A percentile compares a stretch with the other conserved stretches of the same genome.
phyloP scores from a whole-genome alignment of 1,140 invertebrate species.

The Goniozus legneri region DNA sequence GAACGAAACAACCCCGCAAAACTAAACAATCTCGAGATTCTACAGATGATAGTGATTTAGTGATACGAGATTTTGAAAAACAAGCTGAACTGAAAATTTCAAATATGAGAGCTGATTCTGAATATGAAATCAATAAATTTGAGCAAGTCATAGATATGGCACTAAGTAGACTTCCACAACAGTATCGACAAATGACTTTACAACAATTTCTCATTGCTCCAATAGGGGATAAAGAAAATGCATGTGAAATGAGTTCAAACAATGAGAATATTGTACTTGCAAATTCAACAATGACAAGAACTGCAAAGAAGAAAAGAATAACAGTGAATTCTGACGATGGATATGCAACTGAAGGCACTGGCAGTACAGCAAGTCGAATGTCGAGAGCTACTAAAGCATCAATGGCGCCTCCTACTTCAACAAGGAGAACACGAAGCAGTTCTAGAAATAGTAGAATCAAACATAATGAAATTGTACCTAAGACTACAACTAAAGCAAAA shows the following conservation, averaged over 20 bases:
- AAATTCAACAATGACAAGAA: slow-evolving; percentile 7
- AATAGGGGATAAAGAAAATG: slow-evolving; percentile 25
- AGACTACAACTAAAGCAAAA: slow-evolving; percentile 14
- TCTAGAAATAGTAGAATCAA: slow-evolving; percentile 21
- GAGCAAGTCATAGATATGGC: slow-evolving; percentile 21
- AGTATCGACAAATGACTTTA: slow-evolving; percentile 32
- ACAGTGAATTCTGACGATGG: slow-evolving; percentile 34
- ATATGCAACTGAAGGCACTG: slow-evolving; percentile 28
- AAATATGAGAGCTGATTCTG: slow-evolving; percentile 30
- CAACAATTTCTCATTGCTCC: slow-evolving; percentile 21
- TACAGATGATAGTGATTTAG: slow-evolving; percentile 21
- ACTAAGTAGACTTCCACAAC: slow-evolving; percentile 25
- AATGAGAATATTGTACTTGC: neutral
- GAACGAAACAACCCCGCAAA: slow-evolving; percentile 32
- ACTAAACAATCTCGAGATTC: slow-evolving; percentile 3
- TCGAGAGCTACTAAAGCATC: slow-evolving; percentile 14
- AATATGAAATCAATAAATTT: slow-evolving; percentile 20
- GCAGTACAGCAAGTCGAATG: slow-evolving; percentile 7
- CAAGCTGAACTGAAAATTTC: slow-evolving; percentile 21
- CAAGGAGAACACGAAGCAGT: slow-evolving; percentile 19
- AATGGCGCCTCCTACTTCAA: slow-evolving; percentile 1
- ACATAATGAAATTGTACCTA: slow-evolving; percentile 11
- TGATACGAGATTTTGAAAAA: slow-evolving; percentile 34
- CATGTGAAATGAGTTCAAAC: slow-evolving; percentile 19
- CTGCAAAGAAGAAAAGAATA: slow-evolving; percentile 11